phyloP scores from a whole-genome alignment of 2,113 vertebrate species.

The Regulus satrapa region DNA sequence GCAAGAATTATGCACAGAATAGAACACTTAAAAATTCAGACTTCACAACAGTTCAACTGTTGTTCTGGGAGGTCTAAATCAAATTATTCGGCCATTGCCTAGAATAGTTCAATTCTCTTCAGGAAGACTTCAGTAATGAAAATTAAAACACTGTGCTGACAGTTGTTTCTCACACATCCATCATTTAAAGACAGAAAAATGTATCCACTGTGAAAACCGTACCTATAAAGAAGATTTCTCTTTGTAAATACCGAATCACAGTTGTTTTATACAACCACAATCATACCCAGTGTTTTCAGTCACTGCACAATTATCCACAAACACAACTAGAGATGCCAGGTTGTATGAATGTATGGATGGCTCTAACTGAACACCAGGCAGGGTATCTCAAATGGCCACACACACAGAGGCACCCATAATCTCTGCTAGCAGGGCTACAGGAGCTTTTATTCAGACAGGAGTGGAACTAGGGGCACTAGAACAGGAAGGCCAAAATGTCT shows the following conservation, averaged over 20 bases:
- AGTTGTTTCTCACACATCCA: neutral
- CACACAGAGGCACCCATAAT: neutral
- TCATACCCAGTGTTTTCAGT: neutral
- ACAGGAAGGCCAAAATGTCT: neutral
- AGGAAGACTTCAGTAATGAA: neutral
- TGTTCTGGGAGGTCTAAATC: slow-evolving; percentile 25
- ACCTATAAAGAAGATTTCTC: neutral
- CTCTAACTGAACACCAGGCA: neutral
- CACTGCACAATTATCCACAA: neutral
- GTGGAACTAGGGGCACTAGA: neutral
- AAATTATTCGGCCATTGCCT: neutral
- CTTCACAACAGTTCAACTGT: neutral
- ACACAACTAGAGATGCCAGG: neutral
- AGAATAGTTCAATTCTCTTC: neutral
- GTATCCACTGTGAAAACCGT: neutral
- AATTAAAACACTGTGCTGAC: neutral
- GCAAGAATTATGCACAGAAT: slow-evolving; percentile 38
- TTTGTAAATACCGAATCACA: neutral
- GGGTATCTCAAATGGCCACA: neutral
- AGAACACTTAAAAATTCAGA: neutral
- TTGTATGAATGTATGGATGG: neutral
- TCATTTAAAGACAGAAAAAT: neutral
- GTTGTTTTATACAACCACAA: neutral
- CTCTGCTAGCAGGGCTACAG: neutral
- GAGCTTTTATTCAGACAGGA: neutral